These are phyloP conservation scores for Pomatostomus ruficeps DNA, from an alignment of 2,113 vertebrate species.

Conservation along the genomic window DNA sequence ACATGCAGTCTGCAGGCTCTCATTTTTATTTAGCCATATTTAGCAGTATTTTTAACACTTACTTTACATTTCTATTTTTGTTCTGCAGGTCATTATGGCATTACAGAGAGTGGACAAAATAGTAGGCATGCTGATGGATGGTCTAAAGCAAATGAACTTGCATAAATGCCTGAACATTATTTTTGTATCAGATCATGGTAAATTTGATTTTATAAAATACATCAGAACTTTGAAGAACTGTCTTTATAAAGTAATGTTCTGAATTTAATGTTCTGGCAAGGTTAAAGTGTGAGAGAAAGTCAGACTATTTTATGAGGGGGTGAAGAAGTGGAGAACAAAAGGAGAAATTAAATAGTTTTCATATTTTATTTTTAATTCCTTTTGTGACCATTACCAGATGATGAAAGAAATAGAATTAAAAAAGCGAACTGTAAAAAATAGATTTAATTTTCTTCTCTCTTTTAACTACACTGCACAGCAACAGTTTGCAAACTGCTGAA, in stretches of 20 bases:
- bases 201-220: not conserved
- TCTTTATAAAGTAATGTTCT: not conserved
- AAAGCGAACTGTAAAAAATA: not conserved
- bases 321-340: not conserved
- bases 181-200: constrained; percentile 92
- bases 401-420: not conserved
- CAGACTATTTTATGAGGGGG: not conserved
- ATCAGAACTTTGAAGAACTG: not conserved
- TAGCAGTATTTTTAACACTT: not conserved
- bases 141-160: constrained; percentile 80
- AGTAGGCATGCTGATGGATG: constrained; percentile 87
- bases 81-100: constrained; percentile 80
- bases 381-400: not conserved
- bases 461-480: not conserved
- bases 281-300: not conserved
- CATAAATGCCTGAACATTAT: constrained; percentile 88
- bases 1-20: not conserved
- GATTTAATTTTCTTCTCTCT: not conserved
- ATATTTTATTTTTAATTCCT: not conserved
- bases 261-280: not conserved
- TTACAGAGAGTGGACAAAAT: constrained; percentile 82
- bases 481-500: not conserved
- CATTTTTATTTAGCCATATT: not conserved
- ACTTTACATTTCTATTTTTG: not conserved
- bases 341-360: not conserved